Evolutionary conservation across 2,797 vertebrate genomes (phyloP), one percentile per base, ranked within the genome.

Genomic region (Labroides dimidiatus): DNA sequence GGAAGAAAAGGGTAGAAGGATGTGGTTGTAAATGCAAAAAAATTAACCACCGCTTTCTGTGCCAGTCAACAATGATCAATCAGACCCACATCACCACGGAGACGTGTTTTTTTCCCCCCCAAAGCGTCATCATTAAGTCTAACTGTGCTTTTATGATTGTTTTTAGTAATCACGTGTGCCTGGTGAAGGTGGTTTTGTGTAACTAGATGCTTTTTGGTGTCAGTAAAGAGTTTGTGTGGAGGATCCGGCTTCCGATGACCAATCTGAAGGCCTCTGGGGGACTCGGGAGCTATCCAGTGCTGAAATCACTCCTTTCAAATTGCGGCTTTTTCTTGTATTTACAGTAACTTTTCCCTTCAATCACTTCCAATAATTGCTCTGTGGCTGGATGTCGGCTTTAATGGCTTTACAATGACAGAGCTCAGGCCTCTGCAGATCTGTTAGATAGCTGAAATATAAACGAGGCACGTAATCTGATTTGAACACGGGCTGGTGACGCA

Each of bases 241-340:
- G 42, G 33, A 53, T 73, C 49, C 17, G 44, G 64, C 65, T 70
- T 78, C 75, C 64, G 54, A 17, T 59, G 58, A 50, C 53, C 39
- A 69, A 72, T 59, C 72, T 66, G 62, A 72, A n/a, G 87, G 82
- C 76, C 87, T 71, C 80, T 15, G n/a, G 84, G 84, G 84, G 89
- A 88, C 36, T 44, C 44, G 0, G 81, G 87, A 87, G 87, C 87
- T 88, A 84, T 88, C 90, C 85, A 27, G 86, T 80, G 74, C 85
- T 91, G 88, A 89, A 90, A 76, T 5, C 9, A 63, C 59, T 79
- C 65, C 10, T 64, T 78, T 81, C 78, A 52, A 30, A 75, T 74
- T 75, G 75, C 82, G 49, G 62, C 56, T 82, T 45, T 14, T 67
- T 30, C 57, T 54, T 80, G 59, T 83, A 75, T 76, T 86, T 59